A percentile compares a stretch with the other conserved stretches of the same genome.
phyloP scores from a whole-genome alignment of 2,888 invertebrate species.

The Oasisia sp. region DNA sequence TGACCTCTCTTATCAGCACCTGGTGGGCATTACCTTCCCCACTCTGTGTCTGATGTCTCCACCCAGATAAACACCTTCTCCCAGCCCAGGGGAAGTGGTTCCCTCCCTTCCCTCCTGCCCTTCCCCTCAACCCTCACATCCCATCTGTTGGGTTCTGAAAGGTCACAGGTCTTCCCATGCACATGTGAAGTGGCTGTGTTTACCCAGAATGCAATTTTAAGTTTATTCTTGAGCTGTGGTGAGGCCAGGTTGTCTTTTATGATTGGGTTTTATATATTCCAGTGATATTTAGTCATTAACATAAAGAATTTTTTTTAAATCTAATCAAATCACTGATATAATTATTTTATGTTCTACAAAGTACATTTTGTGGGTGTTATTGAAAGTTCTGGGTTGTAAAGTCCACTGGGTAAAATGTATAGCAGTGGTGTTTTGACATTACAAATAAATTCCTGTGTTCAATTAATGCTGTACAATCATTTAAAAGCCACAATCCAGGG shows the following conservation, averaged over 20 bases:
- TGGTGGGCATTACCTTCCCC: background rate
- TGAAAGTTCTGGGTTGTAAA: too few relatives aligned
- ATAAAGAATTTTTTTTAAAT: too few relatives aligned
- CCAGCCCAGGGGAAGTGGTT: background rate
- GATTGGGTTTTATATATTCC: too few relatives aligned
- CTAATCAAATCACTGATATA: too few relatives aligned
- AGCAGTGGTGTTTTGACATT: too few relatives aligned
- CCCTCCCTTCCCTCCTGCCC: background rate
- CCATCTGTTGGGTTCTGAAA: slow-evolving; percentile 10
- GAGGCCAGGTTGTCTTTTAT: background rate
- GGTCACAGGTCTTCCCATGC: background rate
- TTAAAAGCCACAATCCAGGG: too few relatives aligned
- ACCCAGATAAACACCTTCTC: background rate
- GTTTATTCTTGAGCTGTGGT: background rate
- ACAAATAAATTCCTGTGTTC: too few relatives aligned
- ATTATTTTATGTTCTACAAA: too few relatives aligned
- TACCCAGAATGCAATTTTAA: background rate
- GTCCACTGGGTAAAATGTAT: too few relatives aligned
- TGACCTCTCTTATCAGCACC: background rate
- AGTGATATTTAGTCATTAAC: too few relatives aligned
- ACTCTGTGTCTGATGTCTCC: background rate
- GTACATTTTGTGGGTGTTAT: too few relatives aligned
- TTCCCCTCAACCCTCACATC: background rate
- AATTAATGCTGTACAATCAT: too few relatives aligned
- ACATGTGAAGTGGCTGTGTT: background rate